phyloP scores from a whole-genome alignment of 1,140 invertebrate genomes.

The Lordiphosa stackelbergi region DNA sequence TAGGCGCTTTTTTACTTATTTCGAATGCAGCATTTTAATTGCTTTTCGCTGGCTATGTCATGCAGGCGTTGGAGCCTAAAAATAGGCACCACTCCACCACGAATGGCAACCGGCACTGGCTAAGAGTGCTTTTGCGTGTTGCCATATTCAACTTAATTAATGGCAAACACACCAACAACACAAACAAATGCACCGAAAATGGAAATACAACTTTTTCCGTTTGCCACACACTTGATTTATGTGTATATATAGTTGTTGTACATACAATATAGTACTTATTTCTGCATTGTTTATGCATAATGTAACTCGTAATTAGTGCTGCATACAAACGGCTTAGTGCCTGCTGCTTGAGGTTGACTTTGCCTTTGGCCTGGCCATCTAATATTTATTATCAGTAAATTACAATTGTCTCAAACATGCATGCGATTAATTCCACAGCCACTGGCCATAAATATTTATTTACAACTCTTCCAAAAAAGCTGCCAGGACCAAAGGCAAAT shows the following conservation, averaged over 20 bases:
- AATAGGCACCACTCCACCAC: conserved; percentile 46
- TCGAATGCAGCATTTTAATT: conserved; percentile 61
- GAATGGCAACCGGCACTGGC: conserved; percentile 3
- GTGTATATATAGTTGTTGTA: not conserved
- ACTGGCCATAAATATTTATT: conserved; percentile 69
- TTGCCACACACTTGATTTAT: conserved; percentile 64
- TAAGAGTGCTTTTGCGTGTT: conserved; percentile 74
- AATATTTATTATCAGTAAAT: conserved; percentile 75
- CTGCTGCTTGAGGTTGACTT: conserved; percentile 17
- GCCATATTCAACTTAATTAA: conserved; percentile 72
- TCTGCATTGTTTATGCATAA: conserved; percentile 65
- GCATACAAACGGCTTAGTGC: conserved; percentile 16
- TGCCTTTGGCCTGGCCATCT: conserved; percentile 42
- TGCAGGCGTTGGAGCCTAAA: conserved; percentile 54
- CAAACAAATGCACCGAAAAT: conserved; percentile 31
- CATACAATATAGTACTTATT: too few species aligned
- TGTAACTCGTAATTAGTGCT: conserved; percentile 64
- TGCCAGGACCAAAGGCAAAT: conserved; percentile 54
- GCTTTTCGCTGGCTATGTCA: conserved; percentile 57
- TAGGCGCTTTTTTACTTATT: conserved; percentile 48
- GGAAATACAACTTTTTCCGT: conserved; percentile 54
- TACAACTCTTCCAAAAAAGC: conserved; percentile 58
- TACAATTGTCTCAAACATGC: conserved; percentile 72
- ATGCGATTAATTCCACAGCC: conserved; percentile 50
- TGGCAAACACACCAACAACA: conserved; percentile 54